These are phyloP conservation scores for Malacosoma neustria DNA, from an alignment of 2,888 invertebrate genomes.

Conservation along the genomic window DNA sequence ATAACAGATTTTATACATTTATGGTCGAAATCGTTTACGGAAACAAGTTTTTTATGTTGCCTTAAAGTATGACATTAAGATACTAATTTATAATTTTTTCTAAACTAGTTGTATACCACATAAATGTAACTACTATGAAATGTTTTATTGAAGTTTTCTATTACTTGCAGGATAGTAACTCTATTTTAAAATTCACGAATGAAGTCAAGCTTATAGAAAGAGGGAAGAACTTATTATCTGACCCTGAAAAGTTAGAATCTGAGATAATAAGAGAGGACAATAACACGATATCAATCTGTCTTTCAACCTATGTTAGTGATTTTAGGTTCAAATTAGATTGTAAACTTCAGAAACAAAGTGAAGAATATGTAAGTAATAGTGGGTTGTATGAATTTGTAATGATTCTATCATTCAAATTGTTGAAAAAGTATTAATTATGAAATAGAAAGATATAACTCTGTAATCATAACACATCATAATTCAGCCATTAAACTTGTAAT, in stretches of 20 bases:
- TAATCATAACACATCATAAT: too few species aligned
- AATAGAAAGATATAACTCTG: too few species aligned
- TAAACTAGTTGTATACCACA: too few species aligned
- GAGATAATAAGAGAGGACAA: constrained; percentile 18
- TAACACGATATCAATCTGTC: constrained; percentile 19
- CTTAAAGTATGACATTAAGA: constrained; percentile 36
- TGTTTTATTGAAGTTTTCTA: too few species aligned
- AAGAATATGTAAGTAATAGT: background rate
- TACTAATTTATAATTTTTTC: too few species aligned
- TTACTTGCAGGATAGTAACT: constrained; percentile 42
- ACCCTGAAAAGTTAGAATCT: constrained; percentile 28
- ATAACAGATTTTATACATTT: constrained; percentile 34
- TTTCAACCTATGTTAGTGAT: constrained; percentile 24
- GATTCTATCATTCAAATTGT: constrained; percentile 7
- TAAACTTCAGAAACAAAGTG: background rate
- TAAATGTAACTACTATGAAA: too few species aligned
- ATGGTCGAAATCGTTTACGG: constrained; percentile 27
- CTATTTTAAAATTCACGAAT: constrained; percentile 28
- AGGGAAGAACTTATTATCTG: constrained; percentile 31
- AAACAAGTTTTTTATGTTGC: constrained; percentile 25
- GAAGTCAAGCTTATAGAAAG: constrained; percentile 30
- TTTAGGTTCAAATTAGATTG: background rate
- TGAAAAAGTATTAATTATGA: too few species aligned
- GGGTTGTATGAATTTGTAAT: constrained; percentile 6
- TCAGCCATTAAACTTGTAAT: too few species aligned